Evolutionary conservation across 2,888 invertebrate genomes (phyloP).

Genomic region (Eristalinus sepulchralis): DNA sequence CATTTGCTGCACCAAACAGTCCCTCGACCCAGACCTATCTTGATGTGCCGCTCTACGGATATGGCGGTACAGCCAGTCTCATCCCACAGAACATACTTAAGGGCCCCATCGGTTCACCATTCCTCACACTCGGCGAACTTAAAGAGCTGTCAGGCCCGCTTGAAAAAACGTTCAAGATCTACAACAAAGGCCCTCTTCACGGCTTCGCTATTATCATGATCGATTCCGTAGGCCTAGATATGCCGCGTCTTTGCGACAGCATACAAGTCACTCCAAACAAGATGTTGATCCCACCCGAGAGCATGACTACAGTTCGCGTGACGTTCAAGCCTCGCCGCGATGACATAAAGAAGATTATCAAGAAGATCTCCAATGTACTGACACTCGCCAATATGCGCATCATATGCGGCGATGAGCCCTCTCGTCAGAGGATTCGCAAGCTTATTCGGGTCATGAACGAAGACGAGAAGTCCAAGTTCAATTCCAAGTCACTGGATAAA

Average conservation of each 20-base stretch:
- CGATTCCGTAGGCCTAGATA: slow-evolving; percentile 76
- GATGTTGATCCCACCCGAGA: slow-evolving; percentile 80
- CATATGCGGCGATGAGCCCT: slow-evolving; percentile 82
- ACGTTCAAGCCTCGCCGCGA: slow-evolving; percentile 81
- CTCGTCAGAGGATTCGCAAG: slow-evolving; percentile 79
- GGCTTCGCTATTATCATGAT: slow-evolving; percentile 81
- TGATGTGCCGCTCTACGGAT: slow-evolving; percentile 82
- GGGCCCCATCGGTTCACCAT: slow-evolving; percentile 83
- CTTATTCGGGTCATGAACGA: slow-evolving; percentile 75
- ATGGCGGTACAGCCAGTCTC: slow-evolving; percentile 83
- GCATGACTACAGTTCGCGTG: slow-evolving; percentile 78
- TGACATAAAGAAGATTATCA: slow-evolving; percentile 79
- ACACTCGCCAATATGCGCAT: slow-evolving; percentile 81
- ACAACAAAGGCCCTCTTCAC: slow-evolving; percentile 83
- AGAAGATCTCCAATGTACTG: slow-evolving; percentile 79
- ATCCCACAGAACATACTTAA: slow-evolving; percentile 82
- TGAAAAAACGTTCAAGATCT: slow-evolving; percentile 81
- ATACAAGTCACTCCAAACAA: slow-evolving; percentile 81
- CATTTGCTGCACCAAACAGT: slow-evolving; percentile 81
- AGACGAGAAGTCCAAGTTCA: slow-evolving; percentile 75
- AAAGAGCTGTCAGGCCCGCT: slow-evolving; percentile 80
- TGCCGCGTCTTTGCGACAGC: slow-evolving; percentile 76
- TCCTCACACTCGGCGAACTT: slow-evolving; percentile 83
- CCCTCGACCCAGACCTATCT: slow-evolving; percentile 67
- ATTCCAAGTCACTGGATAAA: slow-evolving; percentile 74